Evolutionary conservation across 2,113 vertebrate species (phyloP), one percentile per base, ranked within the genome.

Genomic region (Sakesphorus luctuosus): DNA sequence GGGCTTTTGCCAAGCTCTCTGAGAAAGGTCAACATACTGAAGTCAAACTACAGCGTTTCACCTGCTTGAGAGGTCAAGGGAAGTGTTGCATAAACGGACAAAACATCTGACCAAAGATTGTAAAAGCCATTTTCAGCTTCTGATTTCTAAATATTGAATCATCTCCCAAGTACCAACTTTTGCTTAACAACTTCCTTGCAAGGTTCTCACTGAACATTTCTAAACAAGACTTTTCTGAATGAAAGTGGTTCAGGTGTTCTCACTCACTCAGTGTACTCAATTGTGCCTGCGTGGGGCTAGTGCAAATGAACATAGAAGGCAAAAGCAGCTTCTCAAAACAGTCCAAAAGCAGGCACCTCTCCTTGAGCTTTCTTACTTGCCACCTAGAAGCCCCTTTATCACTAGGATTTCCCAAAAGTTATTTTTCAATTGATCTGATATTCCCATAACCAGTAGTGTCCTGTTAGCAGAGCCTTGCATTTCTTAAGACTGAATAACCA

Each of bases 21-120:
- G 82, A 72, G 84, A 97, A 97, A 97, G 93, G 94, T 97, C 94
- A 97, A 53, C 93, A 78, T 89, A 17, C 92, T 92, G 68, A 83
- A 95, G 79, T 50, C 9, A 21, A 87, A 68, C 73, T 81, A 79
- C 76, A 88, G 76, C n/a, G 8, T 88, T 92, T 92, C 90, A 84
- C 68, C 82, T 94, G 78, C 62, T 84, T 2, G 11, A 28, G 88
- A 96, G 85, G 90, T 90, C 88, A 92, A 68, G 88, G 92, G 93
- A 96, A 94, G 61, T 56, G 65, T 86, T 94, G 90, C 65, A 55
- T 83, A 73, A 93, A 91, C 63, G 68, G 83, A 77, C 65, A 59
- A 69, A 85, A 44, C 65, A 47, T 91, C 44, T 6, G 35, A 96
- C 75, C 24, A 25, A 73, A 94, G 76, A 49, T 24, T 78, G 79